These are phyloP conservation scores for Helicoverpa armigera DNA, from an alignment of 1,140 invertebrate genomes.

Conservation along the genomic window DNA sequence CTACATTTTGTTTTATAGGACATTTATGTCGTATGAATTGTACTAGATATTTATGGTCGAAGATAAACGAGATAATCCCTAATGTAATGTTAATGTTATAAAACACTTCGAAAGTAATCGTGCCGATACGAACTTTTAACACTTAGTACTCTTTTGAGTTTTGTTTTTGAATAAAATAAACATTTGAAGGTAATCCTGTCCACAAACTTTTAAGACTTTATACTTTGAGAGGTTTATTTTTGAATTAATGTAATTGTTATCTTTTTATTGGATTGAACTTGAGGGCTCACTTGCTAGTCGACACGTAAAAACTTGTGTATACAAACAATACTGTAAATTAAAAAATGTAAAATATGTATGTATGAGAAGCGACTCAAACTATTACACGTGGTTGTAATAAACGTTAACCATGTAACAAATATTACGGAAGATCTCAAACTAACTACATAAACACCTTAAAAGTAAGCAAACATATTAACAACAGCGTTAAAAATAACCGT, in stretches of 20 bases:
- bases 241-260: background rate
- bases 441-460: slow-evolving; percentile 16
- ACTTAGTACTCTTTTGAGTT: background rate
- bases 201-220: background rate
- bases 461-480: background rate
- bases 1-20: background rate
- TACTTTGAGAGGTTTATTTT: no score
- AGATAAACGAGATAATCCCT: background rate
- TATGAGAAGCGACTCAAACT: background rate
- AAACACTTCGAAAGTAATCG: background rate
- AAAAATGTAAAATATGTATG: background rate
- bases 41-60: background rate
- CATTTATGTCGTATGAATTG: slow-evolving; percentile 22
- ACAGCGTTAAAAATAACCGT: slow-evolving; percentile 12
- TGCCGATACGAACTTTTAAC: background rate
- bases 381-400: slow-evolving; percentile 1
- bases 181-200: background rate
- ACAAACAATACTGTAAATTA: no score
- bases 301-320: no score
- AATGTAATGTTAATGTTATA: slow-evolving; percentile 10
- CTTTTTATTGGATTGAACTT: background rate
- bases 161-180: background rate
- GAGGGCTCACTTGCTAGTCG: background rate
- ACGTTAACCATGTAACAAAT: background rate
- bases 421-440: background rate